Conservation (phyloP, 2,888 invertebrate genomes). For the Ornithoptera priamus region DNA sequence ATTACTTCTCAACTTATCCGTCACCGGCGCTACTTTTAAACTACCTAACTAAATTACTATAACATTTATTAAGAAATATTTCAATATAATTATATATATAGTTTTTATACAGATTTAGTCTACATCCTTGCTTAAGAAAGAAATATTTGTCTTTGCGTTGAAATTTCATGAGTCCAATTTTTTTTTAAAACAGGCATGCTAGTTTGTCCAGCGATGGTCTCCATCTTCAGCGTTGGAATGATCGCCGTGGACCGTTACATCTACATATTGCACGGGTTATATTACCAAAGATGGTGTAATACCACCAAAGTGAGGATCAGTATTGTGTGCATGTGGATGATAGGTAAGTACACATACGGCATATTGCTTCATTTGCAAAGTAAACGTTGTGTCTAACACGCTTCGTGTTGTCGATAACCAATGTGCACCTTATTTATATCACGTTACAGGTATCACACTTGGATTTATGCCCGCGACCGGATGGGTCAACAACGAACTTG, state of each 20-base stretch:
- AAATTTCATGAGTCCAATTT: not conserved
- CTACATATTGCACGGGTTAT: constrained; percentile 82
- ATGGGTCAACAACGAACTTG: constrained; percentile 67
- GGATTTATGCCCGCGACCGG: constrained; percentile 82
- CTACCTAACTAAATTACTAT: not conserved
- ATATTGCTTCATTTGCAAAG: not conserved
- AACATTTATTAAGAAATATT: too few species aligned
- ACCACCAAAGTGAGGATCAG: constrained; percentile 78
- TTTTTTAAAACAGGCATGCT: constrained; percentile 73
- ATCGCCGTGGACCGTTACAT: constrained; percentile 83
- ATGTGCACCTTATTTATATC: constrained; percentile 29
- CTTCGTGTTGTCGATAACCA: constrained; percentile 32
- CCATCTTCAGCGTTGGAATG: constrained; percentile 82
- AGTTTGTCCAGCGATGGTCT: constrained; percentile 82
- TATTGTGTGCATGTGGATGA: constrained; percentile 78
- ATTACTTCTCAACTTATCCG: too few species aligned
- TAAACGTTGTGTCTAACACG: constrained; percentile 23
- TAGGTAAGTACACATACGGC: constrained; percentile 59
- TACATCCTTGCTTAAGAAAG: too few species aligned
- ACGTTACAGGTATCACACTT: constrained; percentile 71
- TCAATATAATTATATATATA: too few species aligned
- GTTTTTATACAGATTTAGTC: too few species aligned
- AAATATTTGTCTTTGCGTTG: too few species aligned
- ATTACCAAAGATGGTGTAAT: constrained; percentile 82
- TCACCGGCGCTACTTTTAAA: too few species aligned